Conservation (phyloP, 2,888 invertebrate genomes). For the Callinectes sapidus region DNA sequence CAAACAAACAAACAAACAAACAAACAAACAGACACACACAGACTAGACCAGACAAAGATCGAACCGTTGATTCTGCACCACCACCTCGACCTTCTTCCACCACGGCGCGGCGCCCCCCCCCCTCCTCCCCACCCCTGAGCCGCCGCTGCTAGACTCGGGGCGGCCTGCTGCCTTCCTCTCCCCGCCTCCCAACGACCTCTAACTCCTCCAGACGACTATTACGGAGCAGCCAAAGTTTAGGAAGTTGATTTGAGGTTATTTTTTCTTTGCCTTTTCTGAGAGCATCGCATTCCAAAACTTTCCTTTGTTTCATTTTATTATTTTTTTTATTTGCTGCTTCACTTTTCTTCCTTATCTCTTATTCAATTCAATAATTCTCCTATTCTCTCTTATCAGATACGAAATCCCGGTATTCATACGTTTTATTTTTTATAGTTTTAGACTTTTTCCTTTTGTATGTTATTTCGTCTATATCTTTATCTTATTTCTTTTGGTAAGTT, state of each 20-base stretch:
- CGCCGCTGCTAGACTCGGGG: background rate
- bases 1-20: too few species aligned
- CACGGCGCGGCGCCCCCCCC: background rate
- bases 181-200: slow-evolving; percentile 11
- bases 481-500: background rate
- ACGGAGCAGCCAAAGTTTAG: background rate
- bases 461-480: background rate
- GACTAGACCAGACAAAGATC: background rate
- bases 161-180: background rate
- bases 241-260: slow-evolving; percentile 20
- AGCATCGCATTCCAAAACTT: background rate
- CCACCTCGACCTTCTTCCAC: background rate
- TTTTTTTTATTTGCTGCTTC: background rate
- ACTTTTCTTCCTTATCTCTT: background rate
- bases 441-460: background rate
- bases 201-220: slow-evolving; percentile 16
- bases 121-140: background rate
- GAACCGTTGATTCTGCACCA: background rate
- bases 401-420: too few species aligned
- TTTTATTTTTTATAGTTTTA: too few species aligned
- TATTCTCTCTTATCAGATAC: too few species aligned
- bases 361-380: background rate
- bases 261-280: background rate
- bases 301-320: background rate
- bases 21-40: too few species aligned